Base-by-base conservation (phyloP, 2,113 vertebrate genomes). In the Columba janthina region DNA sequence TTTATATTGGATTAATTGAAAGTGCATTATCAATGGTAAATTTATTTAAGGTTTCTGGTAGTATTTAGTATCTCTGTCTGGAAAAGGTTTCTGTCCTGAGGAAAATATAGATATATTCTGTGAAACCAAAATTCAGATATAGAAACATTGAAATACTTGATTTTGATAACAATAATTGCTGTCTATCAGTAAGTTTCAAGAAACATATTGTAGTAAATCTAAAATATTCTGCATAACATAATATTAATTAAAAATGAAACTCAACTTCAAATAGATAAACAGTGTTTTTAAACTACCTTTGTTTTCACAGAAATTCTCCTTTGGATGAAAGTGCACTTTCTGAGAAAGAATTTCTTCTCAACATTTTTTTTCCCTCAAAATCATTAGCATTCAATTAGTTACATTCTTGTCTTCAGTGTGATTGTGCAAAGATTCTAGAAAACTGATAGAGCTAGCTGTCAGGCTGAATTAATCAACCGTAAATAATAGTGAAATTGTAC, bases 1-100 rank as follows among this genome's bases (percentile, higher is more conserved):
- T 94, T 93, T 62, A n/a, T 80, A 80, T 9, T 62, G 67, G 56
- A 83, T 94, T 92, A 83, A 74, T 24, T 85, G 88, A 51, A 85
- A 76, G 50, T 19, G 79, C 36, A 34, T 19, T 36, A 67, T 91
- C 51, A 48, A 22, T 53, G 10, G 24, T 31, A 83, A 94, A 26
- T 57, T 72, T 44, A 40, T 69, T 51, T 77, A 74, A 54, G 29
- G 80, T 85, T 74, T 31, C 21, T 56, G 85, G 26, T 74, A 38
- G 12, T 54, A 31, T 85, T 88, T 79, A 44, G 5, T 56, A 57
- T 46, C 24, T 75, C 7, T 74, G 3, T 57, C 32, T 89, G 25
- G 13, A 46, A 85, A 53, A 73, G 12, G 12, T 61, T 89, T 94
- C 48, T 72, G 16, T 66, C 36, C 22, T 46, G 13, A 66, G 17